phyloP scores from a whole-genome alignment of 2,888 invertebrate genomes.

The Gymnocheta viridis region DNA sequence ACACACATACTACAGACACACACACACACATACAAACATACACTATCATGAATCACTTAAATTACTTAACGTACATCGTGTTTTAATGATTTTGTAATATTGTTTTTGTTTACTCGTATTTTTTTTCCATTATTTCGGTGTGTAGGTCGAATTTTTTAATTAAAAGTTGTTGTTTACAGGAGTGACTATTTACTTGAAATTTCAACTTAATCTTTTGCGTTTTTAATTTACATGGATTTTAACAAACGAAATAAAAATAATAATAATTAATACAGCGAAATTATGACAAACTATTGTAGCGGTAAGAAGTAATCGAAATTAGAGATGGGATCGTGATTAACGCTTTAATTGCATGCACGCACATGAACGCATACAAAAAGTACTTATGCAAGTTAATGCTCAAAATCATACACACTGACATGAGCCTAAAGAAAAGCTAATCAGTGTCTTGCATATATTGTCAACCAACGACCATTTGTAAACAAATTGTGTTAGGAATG shows the following conservation, averaged over 20 bases:
- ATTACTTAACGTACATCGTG: slow-evolving; percentile 21
- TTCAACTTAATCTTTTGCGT: background rate
- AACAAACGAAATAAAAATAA: background rate
- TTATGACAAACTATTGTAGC: background rate
- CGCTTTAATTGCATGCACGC: background rate
- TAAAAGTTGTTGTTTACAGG: background rate
- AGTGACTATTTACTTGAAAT: background rate
- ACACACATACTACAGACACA: too few relatives aligned
- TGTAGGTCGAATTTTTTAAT: slow-evolving; percentile 49
- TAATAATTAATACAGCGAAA: background rate
- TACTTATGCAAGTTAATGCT: background rate
- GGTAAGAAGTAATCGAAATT: background rate
- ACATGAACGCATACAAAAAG: background rate
- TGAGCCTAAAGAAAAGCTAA: too few relatives aligned
- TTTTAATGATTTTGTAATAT: slow-evolving; percentile 53
- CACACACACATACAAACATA: background rate
- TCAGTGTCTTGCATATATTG: too few relatives aligned
- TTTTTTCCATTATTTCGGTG: slow-evolving; percentile 22
- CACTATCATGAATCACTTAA: slow-evolving; percentile 45
- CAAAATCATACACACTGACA: too few relatives aligned
- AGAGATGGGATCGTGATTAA: background rate
- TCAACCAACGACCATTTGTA: too few relatives aligned
- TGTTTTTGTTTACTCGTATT: background rate
- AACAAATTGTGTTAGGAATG: too few relatives aligned
- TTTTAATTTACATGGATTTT: background rate